phyloP scores from a whole-genome alignment of 1,140 invertebrate species.

The Thereuonema tuberculata region DNA sequence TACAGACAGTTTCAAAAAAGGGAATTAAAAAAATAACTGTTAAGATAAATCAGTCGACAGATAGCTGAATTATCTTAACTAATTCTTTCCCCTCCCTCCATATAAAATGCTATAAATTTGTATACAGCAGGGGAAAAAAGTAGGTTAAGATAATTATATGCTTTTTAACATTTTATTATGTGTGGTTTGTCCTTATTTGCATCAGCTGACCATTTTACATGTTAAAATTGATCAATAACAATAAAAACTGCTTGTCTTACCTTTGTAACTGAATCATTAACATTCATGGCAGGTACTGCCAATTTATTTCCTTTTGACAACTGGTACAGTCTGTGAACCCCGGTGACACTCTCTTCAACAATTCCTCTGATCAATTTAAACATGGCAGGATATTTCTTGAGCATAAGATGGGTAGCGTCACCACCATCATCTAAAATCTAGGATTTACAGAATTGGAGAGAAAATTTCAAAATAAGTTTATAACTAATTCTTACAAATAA shows the following conservation, averaged over 20 bases:
- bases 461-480: not conserved
- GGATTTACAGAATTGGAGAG: not conserved
- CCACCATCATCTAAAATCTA: constrained; percentile 93
- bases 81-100: no score
- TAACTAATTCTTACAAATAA: no score
- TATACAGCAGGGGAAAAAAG: no score
- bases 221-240: not conserved
- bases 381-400: constrained; percentile 89
- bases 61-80: no score
- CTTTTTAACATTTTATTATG: no score
- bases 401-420: constrained; percentile 90
- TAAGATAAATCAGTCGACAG: no score
- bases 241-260: constrained; percentile 12
- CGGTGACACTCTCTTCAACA: constrained; percentile 95
- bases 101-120: no score
- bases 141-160: no score
- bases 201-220: no score
- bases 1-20: no score
- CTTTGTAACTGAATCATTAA: constrained; percentile 96
- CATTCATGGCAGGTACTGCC: constrained; percentile 96
- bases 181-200: no score
- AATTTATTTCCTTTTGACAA: constrained; percentile 87
- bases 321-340: constrained; percentile 92
- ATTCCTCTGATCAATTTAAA: constrained; percentile 95
- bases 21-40: no score